These are phyloP conservation scores for Cyanoderma ruficeps DNA, from an alignment of 2,113 vertebrate genomes.

Conservation along the genomic window DNA sequence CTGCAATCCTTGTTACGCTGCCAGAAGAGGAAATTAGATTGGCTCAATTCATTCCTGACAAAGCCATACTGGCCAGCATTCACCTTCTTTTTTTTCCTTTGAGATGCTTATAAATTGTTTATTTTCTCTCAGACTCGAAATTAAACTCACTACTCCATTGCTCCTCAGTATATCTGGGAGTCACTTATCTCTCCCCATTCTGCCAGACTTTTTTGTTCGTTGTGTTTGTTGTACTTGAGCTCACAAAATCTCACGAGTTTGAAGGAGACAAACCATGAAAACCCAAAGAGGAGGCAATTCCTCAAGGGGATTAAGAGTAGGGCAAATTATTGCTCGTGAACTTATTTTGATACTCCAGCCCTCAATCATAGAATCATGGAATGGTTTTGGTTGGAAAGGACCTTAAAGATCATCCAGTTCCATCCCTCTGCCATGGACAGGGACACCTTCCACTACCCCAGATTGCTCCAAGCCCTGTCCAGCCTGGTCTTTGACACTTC, in stretches of 20 bases:
- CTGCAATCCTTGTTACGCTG: not conserved
- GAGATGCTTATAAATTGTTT: slow-evolving; percentile 6
- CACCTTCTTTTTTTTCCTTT: not conserved
- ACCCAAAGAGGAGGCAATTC: not conserved
- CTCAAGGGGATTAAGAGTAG: not conserved
- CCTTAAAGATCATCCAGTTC: not conserved
- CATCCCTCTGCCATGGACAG: not conserved
- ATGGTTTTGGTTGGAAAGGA: not conserved
- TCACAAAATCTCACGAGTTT: not conserved
- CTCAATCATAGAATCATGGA: not conserved
- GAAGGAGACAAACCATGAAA: not conserved
- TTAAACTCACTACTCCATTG: not conserved
- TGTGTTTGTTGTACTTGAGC: not conserved
- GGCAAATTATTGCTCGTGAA: not conserved
- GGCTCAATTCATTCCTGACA: not conserved
- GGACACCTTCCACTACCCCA: not conserved
- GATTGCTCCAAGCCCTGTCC: rapidly evolving
- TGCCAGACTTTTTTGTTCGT: not conserved
- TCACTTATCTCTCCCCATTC: not conserved
- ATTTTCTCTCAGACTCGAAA: not conserved
- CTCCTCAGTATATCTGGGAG: not conserved
- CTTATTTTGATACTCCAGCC: not conserved
- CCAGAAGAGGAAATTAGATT: slow-evolving; percentile 46
- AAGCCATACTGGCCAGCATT: not conserved
- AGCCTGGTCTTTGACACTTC: not conserved